Evolutionary conservation across 2,888 invertebrate species (phyloP).

Genomic region (Drosophila diplacantha): DNA sequence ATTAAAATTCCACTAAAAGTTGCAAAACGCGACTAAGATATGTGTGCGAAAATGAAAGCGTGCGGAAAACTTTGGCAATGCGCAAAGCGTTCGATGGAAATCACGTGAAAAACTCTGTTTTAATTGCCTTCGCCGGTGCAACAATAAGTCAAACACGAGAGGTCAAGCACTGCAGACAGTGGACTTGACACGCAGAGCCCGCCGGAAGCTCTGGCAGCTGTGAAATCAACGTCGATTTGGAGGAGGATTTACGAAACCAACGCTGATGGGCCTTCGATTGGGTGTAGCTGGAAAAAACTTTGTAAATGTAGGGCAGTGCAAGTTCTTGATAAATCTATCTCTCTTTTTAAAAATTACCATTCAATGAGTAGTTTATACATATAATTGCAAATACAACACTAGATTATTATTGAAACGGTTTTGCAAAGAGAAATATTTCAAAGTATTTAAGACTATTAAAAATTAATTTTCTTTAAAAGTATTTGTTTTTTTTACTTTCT

Average conservation of each 20-base stretch:
- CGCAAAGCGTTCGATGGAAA: slow-evolving; percentile 25
- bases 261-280: slow-evolving; percentile 32
- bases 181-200: slow-evolving; percentile 32
- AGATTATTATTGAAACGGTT: background rate
- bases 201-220: slow-evolving; percentile 10
- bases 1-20: slow-evolving; percentile 23
- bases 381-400: background rate
- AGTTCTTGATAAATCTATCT: background rate
- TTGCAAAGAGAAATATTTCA: fast-evolving
- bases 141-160: slow-evolving; percentile 33
- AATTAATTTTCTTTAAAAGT: background rate
- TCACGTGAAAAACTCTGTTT: slow-evolving; percentile 21
- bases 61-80: slow-evolving; percentile 30
- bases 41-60: slow-evolving; percentile 40
- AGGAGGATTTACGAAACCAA: slow-evolving; percentile 28
- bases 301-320: slow-evolving; percentile 52
- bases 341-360: background rate
- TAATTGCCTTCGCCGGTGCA: slow-evolving; percentile 26
- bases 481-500: too few species aligned
- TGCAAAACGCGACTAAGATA: slow-evolving; percentile 15
- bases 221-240: slow-evolving; percentile 1
- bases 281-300: slow-evolving; percentile 39
- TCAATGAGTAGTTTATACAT: background rate
- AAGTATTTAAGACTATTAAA: background rate
- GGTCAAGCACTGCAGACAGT: slow-evolving; percentile 23